phyloP scores from a whole-genome alignment of 2,797 vertebrate species.

The Gastrophryne carolinensis region DNA sequence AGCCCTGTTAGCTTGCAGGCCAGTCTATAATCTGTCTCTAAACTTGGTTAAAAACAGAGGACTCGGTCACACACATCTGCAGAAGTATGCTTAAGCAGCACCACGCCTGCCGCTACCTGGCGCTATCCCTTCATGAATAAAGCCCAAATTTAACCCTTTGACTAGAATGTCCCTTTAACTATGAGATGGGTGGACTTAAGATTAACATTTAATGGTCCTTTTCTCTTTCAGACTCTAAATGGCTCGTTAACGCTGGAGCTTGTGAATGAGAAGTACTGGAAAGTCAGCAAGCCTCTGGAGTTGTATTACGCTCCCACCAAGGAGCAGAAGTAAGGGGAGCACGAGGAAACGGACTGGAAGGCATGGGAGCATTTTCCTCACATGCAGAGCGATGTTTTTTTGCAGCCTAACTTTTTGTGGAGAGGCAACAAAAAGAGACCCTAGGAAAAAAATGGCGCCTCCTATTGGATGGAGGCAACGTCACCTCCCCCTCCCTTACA shows the following conservation, averaged over 20 bases:
- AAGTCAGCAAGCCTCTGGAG: conserved; percentile 83
- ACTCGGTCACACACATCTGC: too few relatives aligned
- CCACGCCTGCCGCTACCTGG: too few relatives aligned
- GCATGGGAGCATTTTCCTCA: background rate
- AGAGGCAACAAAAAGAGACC: background rate
- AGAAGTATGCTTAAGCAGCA: too few relatives aligned
- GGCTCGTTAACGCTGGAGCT: conserved; percentile 87
- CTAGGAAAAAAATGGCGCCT: background rate
- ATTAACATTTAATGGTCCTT: too few relatives aligned
- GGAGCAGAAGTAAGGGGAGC: conserved; percentile 72
- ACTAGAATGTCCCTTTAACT: too few relatives aligned
- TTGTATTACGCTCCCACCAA: conserved; percentile 88
- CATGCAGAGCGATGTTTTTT: background rate
- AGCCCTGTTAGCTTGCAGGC: too few relatives aligned
- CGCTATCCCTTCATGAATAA: too few relatives aligned
- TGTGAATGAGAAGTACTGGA: conserved; percentile 92
- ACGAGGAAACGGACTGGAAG: background rate
- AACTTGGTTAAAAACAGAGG: too few relatives aligned
- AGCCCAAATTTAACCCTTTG: too few relatives aligned
- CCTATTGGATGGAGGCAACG: background rate
- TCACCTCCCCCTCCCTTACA: background rate
- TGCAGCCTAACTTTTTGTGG: background rate
- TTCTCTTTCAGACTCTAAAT: conserved; percentile 76
- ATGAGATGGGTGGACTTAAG: too few relatives aligned
- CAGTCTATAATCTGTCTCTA: too few relatives aligned